A percentile compares a stretch with the other conserved stretches of the same genome.
Evolutionary conservation across 2,113 vertebrate species (phyloP).

Genomic region (Oceanites oceanicus): DNA sequence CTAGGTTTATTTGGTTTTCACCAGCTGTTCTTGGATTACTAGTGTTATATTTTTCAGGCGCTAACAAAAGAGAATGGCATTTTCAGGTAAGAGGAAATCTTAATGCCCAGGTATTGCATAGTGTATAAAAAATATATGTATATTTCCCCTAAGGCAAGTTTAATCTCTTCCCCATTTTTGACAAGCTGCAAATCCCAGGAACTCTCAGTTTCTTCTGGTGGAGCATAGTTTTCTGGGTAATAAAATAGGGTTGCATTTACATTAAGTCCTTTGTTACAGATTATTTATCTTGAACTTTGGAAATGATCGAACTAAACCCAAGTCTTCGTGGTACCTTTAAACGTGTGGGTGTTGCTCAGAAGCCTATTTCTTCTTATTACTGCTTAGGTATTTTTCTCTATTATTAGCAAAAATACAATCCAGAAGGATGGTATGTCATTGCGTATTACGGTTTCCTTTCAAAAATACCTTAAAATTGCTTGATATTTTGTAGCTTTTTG

Average conservation of each 20-base stretch:
- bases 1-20: neutral
- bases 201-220: neutral
- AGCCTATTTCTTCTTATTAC: constrained; percentile 15
- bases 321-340: neutral
- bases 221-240: neutral
- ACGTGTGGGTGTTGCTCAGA: constrained; percentile 13
- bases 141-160: neutral
- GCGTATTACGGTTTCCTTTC: neutral
- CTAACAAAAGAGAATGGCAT: neutral
- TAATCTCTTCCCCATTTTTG: neutral
- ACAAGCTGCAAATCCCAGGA: neutral
- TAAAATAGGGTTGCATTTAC: neutral
- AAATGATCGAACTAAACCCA: constrained; percentile 31
- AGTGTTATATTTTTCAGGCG: neutral
- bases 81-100: constrained; percentile 13
- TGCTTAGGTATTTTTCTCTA: neutral
- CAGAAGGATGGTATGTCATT: neutral
- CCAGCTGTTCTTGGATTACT: neutral
- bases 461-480: neutral
- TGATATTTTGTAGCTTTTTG: neutral
- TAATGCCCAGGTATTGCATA: neutral
- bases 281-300: constrained; percentile 54
- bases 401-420: neutral
- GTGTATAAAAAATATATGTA: neutral
- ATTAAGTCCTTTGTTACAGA: neutral